Evolutionary conservation across 2,113 vertebrate genomes (phyloP).

Genomic region (Oxyruncus cristatus): DNA sequence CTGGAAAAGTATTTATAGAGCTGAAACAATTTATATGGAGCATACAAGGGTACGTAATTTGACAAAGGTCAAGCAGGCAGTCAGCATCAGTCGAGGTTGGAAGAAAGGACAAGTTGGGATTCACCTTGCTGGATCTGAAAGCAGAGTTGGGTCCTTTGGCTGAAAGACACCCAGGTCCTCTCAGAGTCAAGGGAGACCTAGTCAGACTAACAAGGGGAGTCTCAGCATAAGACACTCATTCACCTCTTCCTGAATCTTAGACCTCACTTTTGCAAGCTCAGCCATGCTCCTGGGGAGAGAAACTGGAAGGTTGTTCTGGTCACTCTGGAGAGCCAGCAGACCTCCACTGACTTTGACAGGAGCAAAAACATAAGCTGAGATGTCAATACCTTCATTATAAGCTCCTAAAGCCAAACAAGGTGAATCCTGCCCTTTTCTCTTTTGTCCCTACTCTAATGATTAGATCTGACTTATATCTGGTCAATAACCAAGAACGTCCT

Average conservation of each 20-base stretch:
- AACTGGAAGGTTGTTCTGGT: background rate
- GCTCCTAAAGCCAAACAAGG: background rate
- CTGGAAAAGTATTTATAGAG: background rate
- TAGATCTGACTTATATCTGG: background rate
- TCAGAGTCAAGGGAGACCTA: background rate
- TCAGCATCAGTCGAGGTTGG: rapidly evolving
- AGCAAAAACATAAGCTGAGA: background rate
- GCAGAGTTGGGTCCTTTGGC: background rate
- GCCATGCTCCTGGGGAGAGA: background rate
- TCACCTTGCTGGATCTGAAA: background rate
- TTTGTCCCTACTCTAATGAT: background rate
- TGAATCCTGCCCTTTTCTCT: background rate
- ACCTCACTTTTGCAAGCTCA: background rate
- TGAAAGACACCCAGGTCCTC: background rate
- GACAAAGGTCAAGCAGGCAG: background rate
- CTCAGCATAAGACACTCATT: background rate
- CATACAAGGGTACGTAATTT: background rate
- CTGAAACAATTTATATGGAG: background rate
- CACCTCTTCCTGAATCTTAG: background rate
- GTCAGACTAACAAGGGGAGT: background rate
- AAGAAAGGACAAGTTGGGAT: background rate
- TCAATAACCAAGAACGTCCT: background rate
- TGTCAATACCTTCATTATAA: background rate
- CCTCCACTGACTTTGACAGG: background rate
- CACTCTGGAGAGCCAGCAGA: background rate